Conservation (phyloP, 2,113 vertebrate genomes). For the Caretta caretta region DNA sequence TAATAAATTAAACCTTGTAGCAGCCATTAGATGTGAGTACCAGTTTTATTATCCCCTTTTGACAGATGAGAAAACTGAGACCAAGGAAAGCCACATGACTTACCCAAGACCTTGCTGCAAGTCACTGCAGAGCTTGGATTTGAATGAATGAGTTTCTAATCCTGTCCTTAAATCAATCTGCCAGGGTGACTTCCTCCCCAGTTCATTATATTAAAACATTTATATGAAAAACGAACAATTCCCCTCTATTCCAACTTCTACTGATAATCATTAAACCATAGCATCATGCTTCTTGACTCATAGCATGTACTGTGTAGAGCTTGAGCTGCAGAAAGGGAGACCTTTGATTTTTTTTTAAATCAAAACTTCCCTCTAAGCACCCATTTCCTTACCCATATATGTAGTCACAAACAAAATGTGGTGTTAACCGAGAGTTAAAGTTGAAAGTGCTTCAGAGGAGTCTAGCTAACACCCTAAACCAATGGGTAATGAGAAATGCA, state of each 20-base stretch:
- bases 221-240: background rate
- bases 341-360: constrained; percentile 44
- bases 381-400: accelerated
- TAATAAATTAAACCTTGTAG: background rate
- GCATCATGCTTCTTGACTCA: constrained; percentile 39
- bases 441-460: background rate
- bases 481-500: constrained; percentile 25
- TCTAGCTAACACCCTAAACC: background rate
- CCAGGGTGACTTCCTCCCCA: background rate
- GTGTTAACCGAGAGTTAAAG: background rate
- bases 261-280: background rate
- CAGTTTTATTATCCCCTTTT: background rate
- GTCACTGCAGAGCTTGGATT: background rate
- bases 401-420: background rate
- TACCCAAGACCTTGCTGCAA: background rate
- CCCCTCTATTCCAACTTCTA: background rate
- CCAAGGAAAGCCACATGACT: background rate
- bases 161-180: accelerated
- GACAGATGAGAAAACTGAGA: constrained; percentile 27
- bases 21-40: background rate
- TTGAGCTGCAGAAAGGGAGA: constrained; percentile 38
- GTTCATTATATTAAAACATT: background rate
- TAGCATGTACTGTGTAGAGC: constrained; percentile 2
- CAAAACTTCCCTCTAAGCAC: constrained; percentile 51
- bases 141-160: background rate